Base-by-base conservation (phyloP, 2,113 vertebrate genomes). In the Potamarius usumacintae region DNA sequence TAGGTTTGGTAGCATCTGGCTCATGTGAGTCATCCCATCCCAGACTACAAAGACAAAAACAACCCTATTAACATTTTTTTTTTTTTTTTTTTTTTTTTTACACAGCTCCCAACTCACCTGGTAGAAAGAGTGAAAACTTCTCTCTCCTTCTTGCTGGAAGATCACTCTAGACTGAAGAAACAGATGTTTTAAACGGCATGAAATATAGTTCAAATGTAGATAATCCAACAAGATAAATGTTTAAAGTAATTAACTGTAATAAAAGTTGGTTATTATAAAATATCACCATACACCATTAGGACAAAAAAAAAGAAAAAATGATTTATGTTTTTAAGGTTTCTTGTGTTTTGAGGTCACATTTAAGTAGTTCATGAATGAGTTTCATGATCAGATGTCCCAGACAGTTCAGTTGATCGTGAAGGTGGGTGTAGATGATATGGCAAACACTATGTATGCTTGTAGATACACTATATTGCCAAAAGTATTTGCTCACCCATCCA, bases 111-210 rank as follows among this genome's bases (percentile, higher is more conserved):
- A 2, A 93, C 93, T 91, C 84, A 99, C 98, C 97, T 99, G 98
- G 93, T 99, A 99, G 91, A 97, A 99, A 0, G 98, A 99, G 88
- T 99, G 98, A 90, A 99, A 99, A 92, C 96, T 99, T 83, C 98
- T 93, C 62, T 99, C 98, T 85, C 98, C 98, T 0, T 95, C 94
- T 89, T 99, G 98, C 30, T 99, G 98, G 89, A 99, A 96, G 77
- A 99, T 99, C 52, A 99, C 98, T 74, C 98, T 95, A 85, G 97
- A 99, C 98, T 99, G 90, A 89, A 83, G 12, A 79, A 22, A 34
- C 34, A 86, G 11, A 78, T 71, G 80, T 55, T 20, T 86, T 63
- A n/a, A 82, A 27, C 58, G 22, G 15, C n/a, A 84, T 53, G 52
- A 34, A 53, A 50, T 74, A 27, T 60, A n/a, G 5, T 57, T 57